Conservation (phyloP, 2,888 invertebrate genomes). For the Apamea epomidion region DNA sequence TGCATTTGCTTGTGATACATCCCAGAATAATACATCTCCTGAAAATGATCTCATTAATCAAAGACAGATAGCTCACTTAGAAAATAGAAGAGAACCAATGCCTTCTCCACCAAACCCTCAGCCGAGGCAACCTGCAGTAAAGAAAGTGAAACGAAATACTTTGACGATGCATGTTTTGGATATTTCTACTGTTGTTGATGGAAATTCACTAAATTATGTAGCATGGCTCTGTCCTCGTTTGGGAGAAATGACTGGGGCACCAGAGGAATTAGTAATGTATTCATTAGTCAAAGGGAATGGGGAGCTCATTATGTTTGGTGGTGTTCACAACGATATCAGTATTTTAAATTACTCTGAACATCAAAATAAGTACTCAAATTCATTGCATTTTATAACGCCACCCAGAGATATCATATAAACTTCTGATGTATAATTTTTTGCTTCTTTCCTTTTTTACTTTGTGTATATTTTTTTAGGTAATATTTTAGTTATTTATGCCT, state of each 20-base stretch:
- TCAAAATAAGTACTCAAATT: conserved; percentile 93
- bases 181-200: conserved; percentile 93
- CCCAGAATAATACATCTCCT: conserved; percentile 77
- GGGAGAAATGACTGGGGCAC: conserved; percentile 92
- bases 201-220: conserved; percentile 91
- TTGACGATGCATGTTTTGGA: conserved; percentile 96
- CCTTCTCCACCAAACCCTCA: conserved; percentile 79
- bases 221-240: conserved; percentile 93
- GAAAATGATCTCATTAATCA: conserved; percentile 88
- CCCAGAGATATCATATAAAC: conserved; percentile 92
- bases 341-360: conserved; percentile 91
- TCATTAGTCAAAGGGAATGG: conserved; percentile 97
- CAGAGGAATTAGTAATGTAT: conserved; percentile 97
- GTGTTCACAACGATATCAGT: conserved; percentile 95
- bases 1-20: conserved; percentile 87
- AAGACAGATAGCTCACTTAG: conserved; percentile 86
- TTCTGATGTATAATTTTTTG: conserved; percentile 23
- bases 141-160: conserved; percentile 92
- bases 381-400: conserved; percentile 94
- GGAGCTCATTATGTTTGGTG: conserved; percentile 99
- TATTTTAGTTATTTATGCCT: conserved; percentile 59
- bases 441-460: conserved; percentile 45
- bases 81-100: conserved; percentile 82
- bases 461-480: conserved; percentile 48
- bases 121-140: conserved; percentile 86